phyloP scores from a whole-genome alignment of 2,797 vertebrate species.

The Melanotaenia parkinsoni region DNA sequence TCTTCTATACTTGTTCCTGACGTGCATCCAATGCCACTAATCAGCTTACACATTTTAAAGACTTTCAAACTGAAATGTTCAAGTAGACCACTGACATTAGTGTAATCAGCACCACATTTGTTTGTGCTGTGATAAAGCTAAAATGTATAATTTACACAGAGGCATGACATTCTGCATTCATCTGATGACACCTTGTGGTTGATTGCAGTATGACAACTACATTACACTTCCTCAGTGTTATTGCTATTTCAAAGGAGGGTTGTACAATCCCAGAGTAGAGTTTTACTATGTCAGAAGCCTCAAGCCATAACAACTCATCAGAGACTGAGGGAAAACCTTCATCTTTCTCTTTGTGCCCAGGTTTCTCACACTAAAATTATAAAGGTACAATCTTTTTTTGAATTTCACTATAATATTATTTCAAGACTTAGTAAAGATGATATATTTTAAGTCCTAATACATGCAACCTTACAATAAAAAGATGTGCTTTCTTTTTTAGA shows the following conservation, averaged over 20 bases:
- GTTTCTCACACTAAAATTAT: too few species aligned
- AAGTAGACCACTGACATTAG: too few species aligned
- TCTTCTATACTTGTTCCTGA: not conserved
- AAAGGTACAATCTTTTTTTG: too few species aligned
- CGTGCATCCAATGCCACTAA: not conserved
- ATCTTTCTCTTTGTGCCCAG: not conserved
- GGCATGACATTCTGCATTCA: not conserved
- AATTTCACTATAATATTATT: too few species aligned
- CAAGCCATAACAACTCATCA: not conserved
- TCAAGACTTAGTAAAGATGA: too few species aligned
- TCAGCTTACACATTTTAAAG: not conserved
- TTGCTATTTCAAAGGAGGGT: not conserved
- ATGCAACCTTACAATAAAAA: too few species aligned
- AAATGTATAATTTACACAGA: not conserved
- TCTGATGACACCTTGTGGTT: conserved; percentile 45
- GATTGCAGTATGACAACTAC: not conserved
- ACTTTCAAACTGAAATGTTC: not conserved
- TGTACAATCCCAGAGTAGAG: not conserved
- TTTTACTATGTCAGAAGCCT: not conserved
- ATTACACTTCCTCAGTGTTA: not conserved
- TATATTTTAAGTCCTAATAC: too few species aligned
- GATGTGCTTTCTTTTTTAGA: too few species aligned
- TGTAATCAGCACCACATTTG: not conserved
- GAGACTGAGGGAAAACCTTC: not conserved
- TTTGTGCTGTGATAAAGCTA: not conserved